A percentile compares a stretch with the other conserved stretches of the same genome.
Conservation (phyloP, 2,888 invertebrate species). For the Melinaea menophilus region DNA sequence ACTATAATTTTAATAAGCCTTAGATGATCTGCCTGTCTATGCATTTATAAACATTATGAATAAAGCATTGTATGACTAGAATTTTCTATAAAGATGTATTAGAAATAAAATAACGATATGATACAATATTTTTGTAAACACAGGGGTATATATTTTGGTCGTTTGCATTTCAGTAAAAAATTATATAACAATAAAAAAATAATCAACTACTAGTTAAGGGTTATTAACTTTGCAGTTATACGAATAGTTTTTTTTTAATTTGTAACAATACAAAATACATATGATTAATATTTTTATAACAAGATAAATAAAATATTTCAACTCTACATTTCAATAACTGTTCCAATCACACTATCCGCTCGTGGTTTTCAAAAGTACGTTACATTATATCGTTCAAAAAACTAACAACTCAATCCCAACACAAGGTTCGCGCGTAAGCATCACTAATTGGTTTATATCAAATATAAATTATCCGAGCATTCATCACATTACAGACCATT, state of each 20-base stretch:
- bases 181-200: neutral
- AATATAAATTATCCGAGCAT: constrained; percentile 63
- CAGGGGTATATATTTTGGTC: constrained; percentile 8
- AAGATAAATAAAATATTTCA: too few species aligned
- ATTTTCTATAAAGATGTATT: constrained; percentile 27
- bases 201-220: too few species aligned
- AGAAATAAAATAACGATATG: constrained; percentile 43
- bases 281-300: neutral
- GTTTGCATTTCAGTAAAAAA: neutral
- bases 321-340: neutral
- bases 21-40: constrained; percentile 37
- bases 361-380: constrained; percentile 42
- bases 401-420: constrained; percentile 46
- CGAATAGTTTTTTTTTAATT: too few species aligned
- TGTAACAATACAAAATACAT: neutral
- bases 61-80: constrained; percentile 26
- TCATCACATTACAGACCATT: constrained; percentile 45
- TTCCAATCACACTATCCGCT: constrained; percentile 8
- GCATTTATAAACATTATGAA: constrained; percentile 30
- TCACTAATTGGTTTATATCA: constrained; percentile 75
- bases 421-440: constrained; percentile 68
- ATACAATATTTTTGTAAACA: constrained; percentile 38
- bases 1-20: constrained; percentile 32
- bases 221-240: too few species aligned
- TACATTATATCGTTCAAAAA: constrained; percentile 41